Evolutionary conservation across 2,888 invertebrate species (phyloP), one percentile per base, ranked within the genome.

Genomic region (Gryllus longicercus): DNA sequence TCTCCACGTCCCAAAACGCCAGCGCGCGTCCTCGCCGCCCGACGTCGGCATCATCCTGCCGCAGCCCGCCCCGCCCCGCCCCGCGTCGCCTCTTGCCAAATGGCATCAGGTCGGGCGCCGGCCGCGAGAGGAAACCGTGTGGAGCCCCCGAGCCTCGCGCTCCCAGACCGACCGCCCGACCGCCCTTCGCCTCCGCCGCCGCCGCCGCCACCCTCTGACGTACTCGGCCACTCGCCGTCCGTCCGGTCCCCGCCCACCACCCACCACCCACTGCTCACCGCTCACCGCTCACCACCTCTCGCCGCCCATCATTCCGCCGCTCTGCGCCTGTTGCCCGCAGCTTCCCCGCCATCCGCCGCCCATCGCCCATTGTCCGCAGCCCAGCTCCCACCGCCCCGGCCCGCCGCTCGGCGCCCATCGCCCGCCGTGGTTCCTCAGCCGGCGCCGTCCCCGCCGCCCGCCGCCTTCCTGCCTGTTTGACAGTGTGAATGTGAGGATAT

Each of bases 401-500:
- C 5, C 12, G 12, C 18, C 2, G 16, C 16, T 2, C 16, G 12
- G 18, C 16, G 63, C 16, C 16, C 16, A 63, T 12, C 63, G 63
- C 12, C 18, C 16, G 16, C 63, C 25, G 25, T 51, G 14, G 14
- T 12, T 16, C 18, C 63, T 16, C 63, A 2, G 16, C 63, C 12
- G 16, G 2, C 3, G 63, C 63, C 63, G 16, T 5, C 63, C 3
- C 12, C 63, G 63, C 63, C 63, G 18, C 18, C 18, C 38, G 63
- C 63, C 63, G 63, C 63, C 63, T 63, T 63, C 63, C 63, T 63
- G 63, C 63, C 63, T 63, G 77, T 79, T 79, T 79, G 79, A 79
- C 79, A 79, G 79, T 77, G 79, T 79, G 77, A 79, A 77, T 79
- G 79, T 77, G 79, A 76, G 74, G 74, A 74, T 79, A 79, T 51